Base-by-base conservation (phyloP, 2,797 vertebrate species). In the Eleutherodactylus coqui region DNA sequence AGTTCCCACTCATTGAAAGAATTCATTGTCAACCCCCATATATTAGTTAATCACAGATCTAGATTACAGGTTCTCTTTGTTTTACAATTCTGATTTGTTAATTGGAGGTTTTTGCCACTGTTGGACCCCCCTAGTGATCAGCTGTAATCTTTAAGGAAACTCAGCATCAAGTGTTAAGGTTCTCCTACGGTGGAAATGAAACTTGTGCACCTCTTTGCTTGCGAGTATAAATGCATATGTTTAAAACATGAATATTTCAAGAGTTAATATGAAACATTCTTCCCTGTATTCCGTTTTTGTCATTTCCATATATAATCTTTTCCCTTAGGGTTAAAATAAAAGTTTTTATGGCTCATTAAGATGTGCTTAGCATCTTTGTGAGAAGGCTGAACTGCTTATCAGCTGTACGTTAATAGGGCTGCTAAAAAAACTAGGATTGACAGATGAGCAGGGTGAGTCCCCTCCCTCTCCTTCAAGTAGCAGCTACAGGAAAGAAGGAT, bases 401-500 rank as follows among this genome's bases (percentile, higher is more conserved):
- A 86, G 84, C 80, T 90, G 86, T 89, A 86, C 80, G 89, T 91
- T 91, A 86, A 90, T 90, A 90, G 91, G 90, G 90, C 90, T 91
- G 91, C 88, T 89, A 91, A 91, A 89, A 86, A 87, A 92, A 90
- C 89, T 87, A 80, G 89, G 85, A 88, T 83, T 90, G 88, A 91
- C 92, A 92, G 91, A 91, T 92, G 92, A 89, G 92, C 93, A 91
- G 89, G 91, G 93, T 89, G 91, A 87, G 88, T 92, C 90, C 90
- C 89, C 92, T 94, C 92, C 92, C 92, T 91, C 91, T 79, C 70
- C 88, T 89, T 81, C 90, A 89, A 91, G 90, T 90, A 85, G 90
- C 89, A 91, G 79, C 87, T 89, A 89, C 87, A 89, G 91, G 90
- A 91, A 89, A 91, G 91, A 83, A 94, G 91, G 92, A 93, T 94